Base-by-base conservation (phyloP, 2,113 vertebrate species). In the Antigone vipio region DNA sequence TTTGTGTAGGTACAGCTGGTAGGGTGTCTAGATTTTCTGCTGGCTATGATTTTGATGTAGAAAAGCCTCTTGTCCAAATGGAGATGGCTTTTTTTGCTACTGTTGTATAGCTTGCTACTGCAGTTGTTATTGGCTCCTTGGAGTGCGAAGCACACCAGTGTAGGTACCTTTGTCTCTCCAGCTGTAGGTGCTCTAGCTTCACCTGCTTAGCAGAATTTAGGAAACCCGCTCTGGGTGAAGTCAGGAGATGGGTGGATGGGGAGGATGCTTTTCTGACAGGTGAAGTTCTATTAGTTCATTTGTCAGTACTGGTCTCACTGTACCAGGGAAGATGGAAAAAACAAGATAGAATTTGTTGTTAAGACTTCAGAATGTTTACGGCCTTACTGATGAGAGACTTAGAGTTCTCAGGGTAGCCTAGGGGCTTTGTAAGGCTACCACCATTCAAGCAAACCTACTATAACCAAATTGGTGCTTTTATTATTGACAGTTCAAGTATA, bases 91-190 rank as follows among this genome's bases (percentile, higher is more conserved):
- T 8, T 69, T 87, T 64, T 89, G n/a, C 19, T 64, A 0, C n/a
- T 16, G 15, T 35, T 6, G 4, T 45, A 6, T 35, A n/a, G 27
- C 21, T 84, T 69, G 21, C 45, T 35, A 16, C 14, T 26, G 27
- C 52, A 53, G 52, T 23, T 40, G 6, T 44, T 85, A 10, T 16
- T 77, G 58, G 60, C n/a, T 78, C 47, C 5, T 30, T 21, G 22
- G 26, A 50, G 30, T 29, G 10, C 0, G 0, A 86, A 67, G 35
- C 17, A 11, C 4, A 11, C 2, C 2, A 9, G 15, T 0, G 0
- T 15, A 35, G 32, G 15, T 64, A 44, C 53, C 12, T 66, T n/a
- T 81, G 1, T 29, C 14, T 50, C 21, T 87, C 29, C 38, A 58
- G 40, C 42, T 66, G 17, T 30, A 63, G 17, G 22, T 64, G 16